A percentile compares a stretch with the other conserved stretches of the same genome.
Conservation (phyloP, 35 echinoderm and acorn worm genomes). For the Stichopus chloronotus region DNA sequence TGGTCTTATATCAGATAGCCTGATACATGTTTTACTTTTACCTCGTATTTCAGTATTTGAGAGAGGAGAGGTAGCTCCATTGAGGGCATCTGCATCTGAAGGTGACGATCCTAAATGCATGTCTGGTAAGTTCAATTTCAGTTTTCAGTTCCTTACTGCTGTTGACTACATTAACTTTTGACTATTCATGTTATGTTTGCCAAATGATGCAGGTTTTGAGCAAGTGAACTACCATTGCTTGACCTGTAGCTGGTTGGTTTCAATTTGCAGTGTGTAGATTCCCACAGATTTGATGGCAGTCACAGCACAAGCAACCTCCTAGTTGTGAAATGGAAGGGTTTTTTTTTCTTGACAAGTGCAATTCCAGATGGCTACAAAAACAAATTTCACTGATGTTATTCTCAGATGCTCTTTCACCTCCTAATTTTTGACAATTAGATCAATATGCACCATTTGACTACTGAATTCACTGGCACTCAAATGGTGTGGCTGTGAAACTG, state of each 20-base stretch:
- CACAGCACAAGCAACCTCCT: background rate
- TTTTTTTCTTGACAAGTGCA: too few relatives aligned
- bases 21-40: slow-evolving; percentile 18
- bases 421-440: too few relatives aligned
- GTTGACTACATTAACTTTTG: background rate
- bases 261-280: slow-evolving; percentile 16
- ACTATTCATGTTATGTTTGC: slow-evolving; percentile 15
- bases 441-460: too few relatives aligned
- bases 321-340: too few relatives aligned
- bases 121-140: background rate
- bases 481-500: too few relatives aligned
- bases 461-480: too few relatives aligned
- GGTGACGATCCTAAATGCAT: background rate
- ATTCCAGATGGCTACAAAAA: too few relatives aligned
- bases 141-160: background rate
- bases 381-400: too few relatives aligned
- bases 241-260: slow-evolving; percentile 1
- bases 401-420: too few relatives aligned
- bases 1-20: slow-evolving; percentile 20
- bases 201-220: slow-evolving; percentile 21
- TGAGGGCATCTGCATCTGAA: background rate
- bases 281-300: background rate
- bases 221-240: background rate
- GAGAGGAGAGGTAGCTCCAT: background rate
- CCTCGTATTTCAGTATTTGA: slow-evolving; percentile 22